These are phyloP conservation scores for Poeciliopsis gracilis DNA, from an alignment of 2,797 vertebrate genomes.

Conservation along the genomic window DNA sequence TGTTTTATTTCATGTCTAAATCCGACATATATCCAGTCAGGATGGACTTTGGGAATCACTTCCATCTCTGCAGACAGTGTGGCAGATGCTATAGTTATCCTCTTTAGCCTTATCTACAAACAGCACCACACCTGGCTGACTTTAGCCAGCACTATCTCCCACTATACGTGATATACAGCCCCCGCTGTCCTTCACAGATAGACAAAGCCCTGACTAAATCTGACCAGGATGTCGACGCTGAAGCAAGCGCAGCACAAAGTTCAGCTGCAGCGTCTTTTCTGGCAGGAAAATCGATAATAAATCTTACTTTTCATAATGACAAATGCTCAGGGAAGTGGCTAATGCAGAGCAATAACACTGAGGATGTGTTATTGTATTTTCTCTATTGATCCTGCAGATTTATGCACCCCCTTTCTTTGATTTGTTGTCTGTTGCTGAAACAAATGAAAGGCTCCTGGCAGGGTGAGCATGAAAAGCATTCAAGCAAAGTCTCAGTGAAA, in stretches of 20 bases:
- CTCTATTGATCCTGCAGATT: slow-evolving; percentile 62
- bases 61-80: slow-evolving; percentile 44
- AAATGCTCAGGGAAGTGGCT: slow-evolving; percentile 60
- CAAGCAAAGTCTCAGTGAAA: slow-evolving; percentile 24
- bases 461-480: slow-evolving; percentile 9
- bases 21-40: slow-evolving; percentile 34
- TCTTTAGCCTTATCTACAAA: slow-evolving; percentile 66
- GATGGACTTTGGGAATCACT: slow-evolving; percentile 42
- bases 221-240: slow-evolving; percentile 46
- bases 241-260: slow-evolving; percentile 42
- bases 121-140: slow-evolving; percentile 63
- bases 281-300: slow-evolving; percentile 56
- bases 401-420: slow-evolving; percentile 25
- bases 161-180: slow-evolving; percentile 57
- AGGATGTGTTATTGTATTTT: slow-evolving; percentile 61
- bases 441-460: slow-evolving; percentile 54
- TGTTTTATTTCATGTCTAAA: slow-evolving; percentile 33
- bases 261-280: slow-evolving; percentile 40
- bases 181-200: slow-evolving; percentile 78
- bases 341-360: slow-evolving; percentile 56
- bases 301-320: slow-evolving; percentile 57
- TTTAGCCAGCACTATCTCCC: slow-evolving; percentile 58
- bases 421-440: slow-evolving; percentile 52
- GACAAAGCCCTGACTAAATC: slow-evolving; percentile 51
- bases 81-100: slow-evolving; percentile 65